These are phyloP conservation scores for Apeltes quadracus DNA, from an alignment of 2,113 vertebrate species.

Conservation along the genomic window DNA sequence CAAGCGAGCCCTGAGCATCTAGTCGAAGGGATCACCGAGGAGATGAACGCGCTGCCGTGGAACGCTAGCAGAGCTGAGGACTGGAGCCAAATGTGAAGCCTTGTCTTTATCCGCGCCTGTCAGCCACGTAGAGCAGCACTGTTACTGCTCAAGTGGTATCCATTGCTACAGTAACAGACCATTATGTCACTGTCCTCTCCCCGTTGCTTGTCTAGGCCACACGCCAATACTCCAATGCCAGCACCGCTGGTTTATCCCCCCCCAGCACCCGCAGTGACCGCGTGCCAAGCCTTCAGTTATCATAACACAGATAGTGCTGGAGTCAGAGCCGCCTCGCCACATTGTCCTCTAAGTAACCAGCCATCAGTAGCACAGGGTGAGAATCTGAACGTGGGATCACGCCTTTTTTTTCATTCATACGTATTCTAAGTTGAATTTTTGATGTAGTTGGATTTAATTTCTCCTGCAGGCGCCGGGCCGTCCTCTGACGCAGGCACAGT, in stretches of 20 bases:
- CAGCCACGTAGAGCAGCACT: background rate
- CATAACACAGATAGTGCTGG: slow-evolving; percentile 52
- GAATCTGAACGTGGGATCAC: slow-evolving; percentile 17
- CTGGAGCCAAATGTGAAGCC: slow-evolving; percentile 22
- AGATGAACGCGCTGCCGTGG: background rate
- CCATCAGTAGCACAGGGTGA: slow-evolving; percentile 52
- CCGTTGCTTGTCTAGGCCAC: slow-evolving; percentile 38
- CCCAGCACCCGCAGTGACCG: background rate
- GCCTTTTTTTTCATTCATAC: slow-evolving; percentile 5
- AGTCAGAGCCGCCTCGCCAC: slow-evolving; percentile 15
- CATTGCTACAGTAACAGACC: background rate
- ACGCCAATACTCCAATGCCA: slow-evolving; percentile 20
- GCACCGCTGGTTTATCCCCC: slow-evolving; percentile 14
- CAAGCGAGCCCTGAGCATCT: slow-evolving; percentile 14
- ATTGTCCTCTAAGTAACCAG: slow-evolving; percentile 30
- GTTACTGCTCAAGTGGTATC: slow-evolving; percentile 2
- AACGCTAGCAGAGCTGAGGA: slow-evolving; percentile 6
- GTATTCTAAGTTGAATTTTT: slow-evolving; percentile 19
- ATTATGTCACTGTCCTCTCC: slow-evolving; percentile 24
- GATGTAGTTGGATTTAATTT: slow-evolving; percentile 21
- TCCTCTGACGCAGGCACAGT: slow-evolving; percentile 33
- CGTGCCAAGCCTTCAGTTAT: slow-evolving; percentile 47
- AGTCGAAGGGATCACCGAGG: slow-evolving; percentile 5
- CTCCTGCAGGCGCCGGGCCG: slow-evolving; percentile 26
- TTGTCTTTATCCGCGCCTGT: background rate